A percentile compares a stretch with the other conserved stretches of the same genome.
phyloP scores from a whole-genome alignment of 2,888 invertebrate species.

The Agrotis clavis region DNA sequence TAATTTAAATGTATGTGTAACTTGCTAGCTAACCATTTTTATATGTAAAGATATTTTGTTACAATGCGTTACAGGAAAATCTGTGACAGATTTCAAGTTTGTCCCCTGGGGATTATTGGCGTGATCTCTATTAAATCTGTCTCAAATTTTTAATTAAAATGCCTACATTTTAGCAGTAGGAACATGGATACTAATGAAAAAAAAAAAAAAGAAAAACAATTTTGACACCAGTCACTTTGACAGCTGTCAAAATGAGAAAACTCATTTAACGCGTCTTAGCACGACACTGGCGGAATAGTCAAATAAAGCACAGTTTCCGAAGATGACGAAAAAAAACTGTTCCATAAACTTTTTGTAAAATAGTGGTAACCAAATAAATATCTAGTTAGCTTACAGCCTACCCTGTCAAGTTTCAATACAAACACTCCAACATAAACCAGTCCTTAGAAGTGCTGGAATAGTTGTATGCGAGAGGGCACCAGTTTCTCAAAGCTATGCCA shows the following conservation, averaged over 20 bases:
- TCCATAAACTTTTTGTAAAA: too few species aligned
- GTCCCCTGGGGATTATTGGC: not conserved
- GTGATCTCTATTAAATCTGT: not conserved
- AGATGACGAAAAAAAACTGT: not conserved
- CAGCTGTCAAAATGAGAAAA: not conserved
- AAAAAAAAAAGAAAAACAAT: too few species aligned
- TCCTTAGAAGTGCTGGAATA: constrained; percentile 85
- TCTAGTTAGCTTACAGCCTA: not conserved
- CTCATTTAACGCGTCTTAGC: not conserved
- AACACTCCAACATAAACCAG: constrained; percentile 76
- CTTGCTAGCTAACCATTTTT: not conserved
- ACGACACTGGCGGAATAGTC: too few species aligned
- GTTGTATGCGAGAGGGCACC: constrained; percentile 83
- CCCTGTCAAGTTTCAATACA: constrained; percentile 1
- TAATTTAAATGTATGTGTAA: not conserved
- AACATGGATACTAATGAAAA: too few species aligned
- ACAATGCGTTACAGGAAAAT: too few species aligned
- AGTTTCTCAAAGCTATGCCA: constrained; percentile 83
- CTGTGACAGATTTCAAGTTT: not conserved
- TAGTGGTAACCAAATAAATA: not conserved
- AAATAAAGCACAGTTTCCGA: too few species aligned
- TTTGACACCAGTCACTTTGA: not conserved
- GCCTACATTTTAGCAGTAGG: too few species aligned
- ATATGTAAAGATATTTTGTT: not conserved
- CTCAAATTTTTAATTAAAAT: too few species aligned